Evolutionary conservation across 1,140 invertebrate species (phyloP), one percentile per base, ranked within the genome.

Genomic region (Drosophila bocki): DNA sequence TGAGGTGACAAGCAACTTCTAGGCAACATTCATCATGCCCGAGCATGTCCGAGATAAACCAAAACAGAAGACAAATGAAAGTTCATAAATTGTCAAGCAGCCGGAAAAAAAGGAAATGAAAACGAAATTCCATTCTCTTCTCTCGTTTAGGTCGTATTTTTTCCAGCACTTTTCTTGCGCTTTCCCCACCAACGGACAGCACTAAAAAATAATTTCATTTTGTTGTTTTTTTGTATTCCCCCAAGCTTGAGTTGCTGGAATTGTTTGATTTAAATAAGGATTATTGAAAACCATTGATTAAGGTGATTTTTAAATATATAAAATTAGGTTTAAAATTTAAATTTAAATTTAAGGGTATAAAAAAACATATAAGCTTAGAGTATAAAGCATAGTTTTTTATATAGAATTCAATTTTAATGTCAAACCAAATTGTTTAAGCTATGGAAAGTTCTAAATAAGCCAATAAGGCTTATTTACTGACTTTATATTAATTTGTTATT

Each of bases 41-140:
- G 15, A 67, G 3, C 58, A 75, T 75, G 71, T 75, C 72, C 71
- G 44, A 75, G 72, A 76, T 65, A 76, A 75, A 58, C 72, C 53
- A 42, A 67, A 67, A 58, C 51, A 65, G 53, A 76, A 76, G 74
- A 76, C 74, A 76, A 76, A 76, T 76, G 72, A 53, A 67, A 44
- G 72, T 67, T 76, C 53, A 76, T 76, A 76, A 76, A 76, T 76
- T 76, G 71, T 76, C 61, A 76, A 67, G 61, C 44, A 72, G 45
- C 62, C 61, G 42, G 72, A 58, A 57, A 70, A 70, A 26, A 60
- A 51, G 71, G 53, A 76, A 76, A 76, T 65, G 69, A 51, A 64
- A 56, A 65, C 29, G 54, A 76, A 58, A 76, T 56, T 57, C 26
- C 51, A 35, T 44, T 56, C 41, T 39, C 17, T 47, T 48, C 8